Base-by-base conservation (phyloP, 2,113 vertebrate genomes). In the Amblyopsis rosae region DNA sequence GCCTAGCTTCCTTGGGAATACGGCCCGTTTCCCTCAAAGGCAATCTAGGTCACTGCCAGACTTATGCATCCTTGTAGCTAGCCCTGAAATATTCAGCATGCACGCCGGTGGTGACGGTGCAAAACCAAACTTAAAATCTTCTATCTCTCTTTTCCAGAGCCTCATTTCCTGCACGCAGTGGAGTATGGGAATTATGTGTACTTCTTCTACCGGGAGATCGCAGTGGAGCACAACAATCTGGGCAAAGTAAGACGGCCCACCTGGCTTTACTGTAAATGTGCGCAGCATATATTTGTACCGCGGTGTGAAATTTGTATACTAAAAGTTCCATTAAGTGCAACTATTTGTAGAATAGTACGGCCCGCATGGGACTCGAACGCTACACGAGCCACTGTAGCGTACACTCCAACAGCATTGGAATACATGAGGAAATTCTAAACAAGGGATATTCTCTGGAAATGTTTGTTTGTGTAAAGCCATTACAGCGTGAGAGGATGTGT, bases 121-220 rank as follows among this genome's bases (percentile, higher is more conserved):
- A 90, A 80, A 90, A 89, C 89, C 74, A 80, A 77, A 85, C 79
- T 88, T 89, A 70, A 86, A 67, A 56, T 56, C 50, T 33, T 69
- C 66, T 76, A 73, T 72, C 59, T 84, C 75, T 89, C 75, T 81
- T 60, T 92, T 92, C 66, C 94, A 99, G 98, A 99, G 77, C 98
- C 98, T 51, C 96, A 99, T 86, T 99, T 99, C 88, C 95, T 99
- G 80, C 96, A 99, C 6, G 98, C 97, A 71, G 96, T 96, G 63
- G 96, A 99, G 84, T 99, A 98, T 0, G 98, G 96, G 85, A 97
- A 95, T 89, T 98, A 95, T 7, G 95, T 99, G 70, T 99, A 99
- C 91, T 98, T 99, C 90, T 99, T 99, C 94, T 99, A 97, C 86
- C 92, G 96, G 86, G 98, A 99, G 90, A 99, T 99, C 60, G 97